Evolutionary conservation across 1,140 invertebrate genomes (phyloP).

Genomic region (Linepithema humile): DNA sequence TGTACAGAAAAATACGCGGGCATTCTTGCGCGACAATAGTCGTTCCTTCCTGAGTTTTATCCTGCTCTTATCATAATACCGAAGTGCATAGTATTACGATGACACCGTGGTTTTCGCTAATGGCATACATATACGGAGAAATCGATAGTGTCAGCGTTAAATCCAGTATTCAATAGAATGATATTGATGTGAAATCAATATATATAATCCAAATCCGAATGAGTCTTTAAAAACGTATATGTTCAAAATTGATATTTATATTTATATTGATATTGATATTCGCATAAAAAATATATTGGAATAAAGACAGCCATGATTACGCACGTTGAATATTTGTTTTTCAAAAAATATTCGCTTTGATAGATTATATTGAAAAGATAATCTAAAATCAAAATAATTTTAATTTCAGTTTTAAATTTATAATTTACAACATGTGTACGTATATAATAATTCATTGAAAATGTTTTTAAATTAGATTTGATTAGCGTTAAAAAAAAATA

Average conservation of each 20-base stretch:
- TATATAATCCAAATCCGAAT: conserved; percentile 30
- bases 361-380: too few relatives aligned
- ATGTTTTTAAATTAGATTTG: too few relatives aligned
- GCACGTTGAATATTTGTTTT: too few relatives aligned
- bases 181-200: conserved; percentile 53
- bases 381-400: too few relatives aligned
- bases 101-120: conserved; percentile 51
- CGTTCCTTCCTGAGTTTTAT: conserved; percentile 44
- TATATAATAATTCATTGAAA: too few relatives aligned
- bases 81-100: conserved; percentile 55
- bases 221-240: background rate
- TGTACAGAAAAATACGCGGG: conserved; percentile 48
- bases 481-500: too few relatives aligned
- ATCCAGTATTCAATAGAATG: conserved; percentile 19
- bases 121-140: conserved; percentile 44
- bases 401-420: too few relatives aligned
- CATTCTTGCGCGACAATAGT: conserved; percentile 53
- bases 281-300: too few relatives aligned
- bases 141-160: conserved; percentile 31
- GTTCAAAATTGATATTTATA: background rate
- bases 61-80: conserved; percentile 52
- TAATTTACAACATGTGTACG: background rate
- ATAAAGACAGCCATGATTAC: too few relatives aligned
- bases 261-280: background rate
- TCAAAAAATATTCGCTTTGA: too few relatives aligned